phyloP scores from a whole-genome alignment of 2,888 invertebrate genomes.

The Xestia xanthographa region DNA sequence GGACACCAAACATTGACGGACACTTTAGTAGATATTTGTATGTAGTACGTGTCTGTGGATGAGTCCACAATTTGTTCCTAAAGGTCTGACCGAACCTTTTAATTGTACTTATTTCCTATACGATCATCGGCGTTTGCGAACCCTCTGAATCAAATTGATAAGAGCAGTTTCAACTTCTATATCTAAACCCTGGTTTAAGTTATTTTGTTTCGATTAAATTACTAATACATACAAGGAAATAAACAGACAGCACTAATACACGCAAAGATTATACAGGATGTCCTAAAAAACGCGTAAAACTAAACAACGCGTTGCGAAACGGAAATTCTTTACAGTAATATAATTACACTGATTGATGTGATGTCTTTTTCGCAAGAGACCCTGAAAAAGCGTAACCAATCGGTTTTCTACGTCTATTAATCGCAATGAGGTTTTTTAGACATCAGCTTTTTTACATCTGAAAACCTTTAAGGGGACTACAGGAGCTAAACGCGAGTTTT shows the following conservation, averaged over 20 bases:
- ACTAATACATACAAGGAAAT: slow-evolving; percentile 24
- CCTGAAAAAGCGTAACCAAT: slow-evolving; percentile 17
- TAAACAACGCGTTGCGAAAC: not conserved
- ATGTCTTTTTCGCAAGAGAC: slow-evolving; percentile 9
- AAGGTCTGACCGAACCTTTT: not conserved
- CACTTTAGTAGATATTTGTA: not conserved
- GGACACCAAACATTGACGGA: not conserved
- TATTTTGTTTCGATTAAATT: slow-evolving; percentile 4
- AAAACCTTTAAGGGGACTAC: no score
- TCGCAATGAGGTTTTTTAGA: not conserved
- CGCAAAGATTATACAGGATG: slow-evolving; percentile 17
- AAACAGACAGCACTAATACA: not conserved
- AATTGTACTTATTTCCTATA: not conserved
- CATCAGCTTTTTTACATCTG: not conserved
- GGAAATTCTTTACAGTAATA: not conserved
- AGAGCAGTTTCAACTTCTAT: slow-evolving; percentile 1
- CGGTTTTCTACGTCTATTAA: slow-evolving; percentile 5
- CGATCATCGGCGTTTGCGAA: not conserved
- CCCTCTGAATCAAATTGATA: not conserved
- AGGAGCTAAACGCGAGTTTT: no score
- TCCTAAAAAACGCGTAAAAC: slow-evolving; percentile 6
- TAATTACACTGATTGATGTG: slow-evolving; percentile 22
- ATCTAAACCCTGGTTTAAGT: slow-evolving; percentile 19
- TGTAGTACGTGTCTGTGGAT: not conserved
- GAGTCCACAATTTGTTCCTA: not conserved